Base-by-base conservation (phyloP, 2,797 vertebrate species). In the Valencia hispanica region DNA sequence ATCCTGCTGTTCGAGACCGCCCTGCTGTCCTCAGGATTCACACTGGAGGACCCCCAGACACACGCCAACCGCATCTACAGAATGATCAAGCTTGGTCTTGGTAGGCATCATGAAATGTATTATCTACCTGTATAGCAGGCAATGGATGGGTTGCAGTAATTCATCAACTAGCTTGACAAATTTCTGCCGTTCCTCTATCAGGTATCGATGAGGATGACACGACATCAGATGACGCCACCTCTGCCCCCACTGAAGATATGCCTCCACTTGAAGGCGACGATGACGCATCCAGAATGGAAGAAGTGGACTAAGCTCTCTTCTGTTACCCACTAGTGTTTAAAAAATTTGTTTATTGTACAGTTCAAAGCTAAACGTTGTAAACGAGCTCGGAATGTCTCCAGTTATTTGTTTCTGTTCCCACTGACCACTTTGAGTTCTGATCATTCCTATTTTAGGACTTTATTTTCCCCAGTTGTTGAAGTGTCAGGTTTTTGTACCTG, bases 81-180 rank as follows among this genome's bases (percentile, higher is more conserved):
- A 82, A 99, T 99, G 98, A 99, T 98, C 93, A 98, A 98, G 68
- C 97, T 99, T 0, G 98, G 98, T 18, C 94, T 99, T 53, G 97
- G 98, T 99, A 84, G 78, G 96, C 84, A 1, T 43, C 30, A 69
- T 32, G 12, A 14, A 11, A 43, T 5, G 5, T 18, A 4, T 66
- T 20, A n/a, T n/a, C n/a, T n/a, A n/a, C n/a, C n/a, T n/a, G n/a
- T n/a, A 7, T 45, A 15, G 34, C 18, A 61, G 50, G 34, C 53
- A 70, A 9, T 74, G 59, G 70, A 2, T n/a, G 20, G 59, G 4
- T 61, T 20, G 7, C 32, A 34, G 59, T 34, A 61, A 34, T 20
- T 61, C 8, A 61, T 0, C 0, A 4, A 0, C 7, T 59, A 36
- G 51, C 7, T 12, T 78, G 78, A 18, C 55, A 83, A 47, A 86